A percentile compares a stretch with the other conserved stretches of the same genome.
These are phyloP conservation scores for Toxotes jaculatrix DNA, from an alignment of 2,113 vertebrate genomes.

Conservation along the genomic window DNA sequence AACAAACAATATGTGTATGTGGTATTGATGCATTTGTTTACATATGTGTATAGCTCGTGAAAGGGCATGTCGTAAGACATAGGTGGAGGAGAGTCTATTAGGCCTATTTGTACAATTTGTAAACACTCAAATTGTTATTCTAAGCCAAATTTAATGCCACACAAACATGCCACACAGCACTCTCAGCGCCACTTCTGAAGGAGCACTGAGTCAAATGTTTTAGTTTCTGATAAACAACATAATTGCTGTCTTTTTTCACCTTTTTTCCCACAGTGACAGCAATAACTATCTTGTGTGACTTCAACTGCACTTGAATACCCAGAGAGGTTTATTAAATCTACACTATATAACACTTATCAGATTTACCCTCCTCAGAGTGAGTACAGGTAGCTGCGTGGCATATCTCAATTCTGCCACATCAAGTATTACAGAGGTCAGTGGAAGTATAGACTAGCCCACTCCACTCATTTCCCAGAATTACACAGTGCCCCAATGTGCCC, in stretches of 20 bases:
- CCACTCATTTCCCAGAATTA: slow-evolving; percentile 61
- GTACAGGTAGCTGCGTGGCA: slow-evolving; percentile 1
- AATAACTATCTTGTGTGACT: not conserved
- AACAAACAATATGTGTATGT: not conserved
- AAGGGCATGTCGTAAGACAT: not conserved
- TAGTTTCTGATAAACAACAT: not conserved
- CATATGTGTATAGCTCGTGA: too few species aligned
- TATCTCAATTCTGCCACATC: slow-evolving; percentile 26
- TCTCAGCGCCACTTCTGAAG: not conserved
- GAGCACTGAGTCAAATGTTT: not conserved
- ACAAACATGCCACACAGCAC: not conserved
- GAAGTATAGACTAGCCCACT: slow-evolving; percentile 52
- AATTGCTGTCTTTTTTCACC: not conserved
- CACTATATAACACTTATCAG: slow-evolving; percentile 15
- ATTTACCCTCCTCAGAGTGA: slow-evolving; percentile 24
- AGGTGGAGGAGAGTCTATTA: not conserved
- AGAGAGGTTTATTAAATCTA: slow-evolving; percentile 26
- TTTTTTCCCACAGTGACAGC: slow-evolving; percentile 5
- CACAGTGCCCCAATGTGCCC: slow-evolving; percentile 36
- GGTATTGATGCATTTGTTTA: not conserved
- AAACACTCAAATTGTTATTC: not conserved
- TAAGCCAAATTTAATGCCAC: not conserved
- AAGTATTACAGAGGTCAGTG: slow-evolving; percentile 42
- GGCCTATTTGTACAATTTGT: not conserved
- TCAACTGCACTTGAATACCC: not conserved